These are phyloP conservation scores for Nothobranchius furzeri DNA, from an alignment of 2,113 vertebrate genomes.

Conservation along the genomic window DNA sequence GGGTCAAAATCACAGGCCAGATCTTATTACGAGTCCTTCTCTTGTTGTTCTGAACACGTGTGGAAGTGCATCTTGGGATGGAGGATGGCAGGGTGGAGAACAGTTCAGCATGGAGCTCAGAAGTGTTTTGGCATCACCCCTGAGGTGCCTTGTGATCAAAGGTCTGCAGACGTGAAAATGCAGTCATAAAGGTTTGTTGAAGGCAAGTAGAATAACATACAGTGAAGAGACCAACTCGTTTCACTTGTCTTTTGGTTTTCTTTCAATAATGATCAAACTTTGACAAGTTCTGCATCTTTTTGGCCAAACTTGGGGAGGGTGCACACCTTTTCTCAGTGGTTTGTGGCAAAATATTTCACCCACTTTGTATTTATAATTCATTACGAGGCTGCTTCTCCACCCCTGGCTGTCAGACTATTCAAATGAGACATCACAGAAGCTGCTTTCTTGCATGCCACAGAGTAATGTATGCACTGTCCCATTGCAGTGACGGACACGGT, in stretches of 20 bases:
- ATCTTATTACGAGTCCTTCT: not conserved
- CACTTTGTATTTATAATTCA: conserved; percentile 78
- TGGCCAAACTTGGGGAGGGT: conserved; percentile 49
- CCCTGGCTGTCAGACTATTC: conserved; percentile 75
- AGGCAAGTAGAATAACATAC: too few species aligned
- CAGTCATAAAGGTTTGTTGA: too few species aligned
- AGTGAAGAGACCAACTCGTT: not conserved
- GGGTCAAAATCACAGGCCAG: not conserved
- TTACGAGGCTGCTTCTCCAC: conserved; percentile 66
- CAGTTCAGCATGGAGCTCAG: not conserved
- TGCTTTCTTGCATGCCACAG: conserved; percentile 49
- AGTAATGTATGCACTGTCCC: conserved; percentile 47
- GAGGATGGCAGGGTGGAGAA: not conserved
- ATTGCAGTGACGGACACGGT: conserved; percentile 54
- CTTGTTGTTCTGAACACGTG: not conserved
- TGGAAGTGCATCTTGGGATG: not conserved
- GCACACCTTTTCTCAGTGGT: conserved; percentile 71
- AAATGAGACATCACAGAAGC: conserved; percentile 73
- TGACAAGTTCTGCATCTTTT: conserved; percentile 34
- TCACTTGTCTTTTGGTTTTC: conserved; percentile 16
- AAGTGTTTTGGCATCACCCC: not conserved
- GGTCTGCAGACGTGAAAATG: too few species aligned
- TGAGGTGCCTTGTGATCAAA: too few species aligned
- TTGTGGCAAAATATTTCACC: conserved; percentile 56
- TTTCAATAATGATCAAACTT: conserved; percentile 16